Base-by-base conservation (phyloP, 2,797 vertebrate genomes). In the Phaenicophaeus curvirostris region DNA sequence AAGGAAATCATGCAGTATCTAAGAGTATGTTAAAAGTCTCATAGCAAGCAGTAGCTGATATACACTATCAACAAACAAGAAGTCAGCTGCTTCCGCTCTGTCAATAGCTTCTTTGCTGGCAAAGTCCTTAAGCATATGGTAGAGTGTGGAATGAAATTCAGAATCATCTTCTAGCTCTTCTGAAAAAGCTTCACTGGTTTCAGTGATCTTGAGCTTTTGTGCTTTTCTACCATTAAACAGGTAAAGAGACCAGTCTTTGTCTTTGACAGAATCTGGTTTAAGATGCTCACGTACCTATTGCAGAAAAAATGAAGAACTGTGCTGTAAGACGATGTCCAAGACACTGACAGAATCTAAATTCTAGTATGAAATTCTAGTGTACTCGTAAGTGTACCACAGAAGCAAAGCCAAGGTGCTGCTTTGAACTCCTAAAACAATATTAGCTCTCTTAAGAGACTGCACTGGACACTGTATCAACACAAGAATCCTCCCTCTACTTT, bases 111-210 rank as follows among this genome's bases (percentile, higher is more conserved):
- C 94, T 0, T 46, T 11, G 37, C 98, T 99, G 94, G 98, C 97
- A 75, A 67, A 62, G 33, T 99, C 99, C 95, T 98, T 98, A 15
- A 99, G 95, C 98, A 98, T 97, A 97, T 99, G 99, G 93, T 98
- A 98, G n/a, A 99, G 97, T 7, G 99, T 99, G 68, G 98, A 98
- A 95, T 99, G 99, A 72, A 99, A 98, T 93, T 99, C 98, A 0
- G 97, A 98, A 42, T 91, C 95, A 1, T 98, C 97, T 19, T 96
- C 79, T 31, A 98, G 95, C 10, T 98, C 97, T 11, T 97, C 76
- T 21, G 98, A 98, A 95, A 99, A 99, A 4, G 18, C 33, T 9
- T 98, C 96, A 4, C 98, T 98, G 3, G 37, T 57, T 90, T 99
- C 99, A 0, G 67, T 96, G 23, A 99, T 97, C 58, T 96, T 97